Percentiles rank a stretch among this genome's conserved stretches.
Evolutionary conservation across 2,113 vertebrate species (phyloP).

Genomic region (Datnioides undecimradiatus): DNA sequence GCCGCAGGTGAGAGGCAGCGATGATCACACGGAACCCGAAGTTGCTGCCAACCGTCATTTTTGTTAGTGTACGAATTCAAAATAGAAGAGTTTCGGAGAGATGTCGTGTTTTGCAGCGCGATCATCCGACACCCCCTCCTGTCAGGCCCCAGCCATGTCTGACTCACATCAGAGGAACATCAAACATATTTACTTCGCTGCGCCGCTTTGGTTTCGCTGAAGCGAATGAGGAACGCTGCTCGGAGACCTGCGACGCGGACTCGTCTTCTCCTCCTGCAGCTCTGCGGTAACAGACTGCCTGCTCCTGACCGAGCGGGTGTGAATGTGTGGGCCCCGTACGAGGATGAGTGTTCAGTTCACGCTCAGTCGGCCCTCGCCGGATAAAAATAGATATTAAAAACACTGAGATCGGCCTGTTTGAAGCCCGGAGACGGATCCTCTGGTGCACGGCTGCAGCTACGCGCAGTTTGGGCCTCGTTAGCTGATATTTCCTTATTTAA

Average conservation of each 20-base stretch:
- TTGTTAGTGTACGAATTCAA: background rate
- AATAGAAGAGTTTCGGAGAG: background rate
- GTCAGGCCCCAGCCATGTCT: background rate
- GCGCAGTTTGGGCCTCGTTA: background rate
- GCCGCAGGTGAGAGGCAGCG: background rate
- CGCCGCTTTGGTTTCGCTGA: background rate
- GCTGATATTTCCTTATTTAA: background rate
- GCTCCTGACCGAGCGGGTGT: conserved; percentile 56
- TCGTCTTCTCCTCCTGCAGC: conserved; percentile 4
- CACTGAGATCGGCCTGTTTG: conserved; percentile 40
- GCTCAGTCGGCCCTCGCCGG: conserved; percentile 47
- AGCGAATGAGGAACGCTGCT: background rate
- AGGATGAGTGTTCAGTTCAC: conserved; percentile 59
- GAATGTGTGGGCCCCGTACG: conserved; percentile 50
- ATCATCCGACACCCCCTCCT: background rate
- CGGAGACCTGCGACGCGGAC: background rate
- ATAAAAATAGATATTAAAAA: conserved; percentile 65
- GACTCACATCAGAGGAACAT: background rate
- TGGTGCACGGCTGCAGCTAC: conserved; percentile 3
- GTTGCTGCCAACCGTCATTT: background rate
- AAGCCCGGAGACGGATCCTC: conserved; percentile 22
- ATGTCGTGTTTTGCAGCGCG: background rate
- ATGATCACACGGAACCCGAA: background rate
- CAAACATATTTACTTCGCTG: background rate
- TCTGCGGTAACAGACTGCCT: conserved; percentile 27